These are phyloP conservation scores for Myotis lucifugus DNA, from an alignment of 2,113 vertebrate species.

Conservation along the genomic window DNA sequence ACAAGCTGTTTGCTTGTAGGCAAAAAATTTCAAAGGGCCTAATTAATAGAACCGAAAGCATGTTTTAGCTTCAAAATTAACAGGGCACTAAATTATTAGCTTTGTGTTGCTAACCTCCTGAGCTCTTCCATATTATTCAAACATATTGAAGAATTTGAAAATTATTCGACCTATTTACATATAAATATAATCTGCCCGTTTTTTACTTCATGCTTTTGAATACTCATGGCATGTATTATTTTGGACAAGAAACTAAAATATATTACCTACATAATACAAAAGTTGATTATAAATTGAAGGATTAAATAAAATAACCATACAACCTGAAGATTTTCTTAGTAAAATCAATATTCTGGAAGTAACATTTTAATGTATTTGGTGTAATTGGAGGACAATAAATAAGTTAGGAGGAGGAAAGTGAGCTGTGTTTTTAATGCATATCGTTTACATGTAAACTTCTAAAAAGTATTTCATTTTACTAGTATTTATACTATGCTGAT, in stretches of 20 bases:
- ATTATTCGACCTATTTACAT: not conserved
- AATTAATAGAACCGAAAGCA: slow-evolving; percentile 49
- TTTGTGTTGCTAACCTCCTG: slow-evolving; percentile 54
- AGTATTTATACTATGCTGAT: not conserved
- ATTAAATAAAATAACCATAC: not conserved
- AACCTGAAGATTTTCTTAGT: not conserved
- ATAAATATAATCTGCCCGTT: not conserved
- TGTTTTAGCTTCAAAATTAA: slow-evolving; percentile 29
- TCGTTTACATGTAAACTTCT: not conserved
- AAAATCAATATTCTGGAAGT: not conserved
- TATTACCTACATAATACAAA: not conserved
- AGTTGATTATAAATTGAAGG: not conserved
- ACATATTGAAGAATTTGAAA: not conserved
- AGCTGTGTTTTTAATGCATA: not conserved
- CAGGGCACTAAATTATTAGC: slow-evolving; percentile 15
- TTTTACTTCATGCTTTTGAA: not conserved
- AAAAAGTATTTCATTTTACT: not conserved
- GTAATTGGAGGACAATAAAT: not conserved
- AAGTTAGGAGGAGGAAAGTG: not conserved
- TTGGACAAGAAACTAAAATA: not conserved
- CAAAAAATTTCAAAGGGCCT: slow-evolving; percentile 57
- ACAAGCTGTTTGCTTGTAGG: slow-evolving; percentile 55
- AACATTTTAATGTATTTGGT: not conserved
- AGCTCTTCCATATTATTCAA: not conserved
- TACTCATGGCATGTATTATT: not conserved